Base-by-base conservation (phyloP, 2,113 vertebrate genomes). In the Eulacestoma nigropectus region DNA sequence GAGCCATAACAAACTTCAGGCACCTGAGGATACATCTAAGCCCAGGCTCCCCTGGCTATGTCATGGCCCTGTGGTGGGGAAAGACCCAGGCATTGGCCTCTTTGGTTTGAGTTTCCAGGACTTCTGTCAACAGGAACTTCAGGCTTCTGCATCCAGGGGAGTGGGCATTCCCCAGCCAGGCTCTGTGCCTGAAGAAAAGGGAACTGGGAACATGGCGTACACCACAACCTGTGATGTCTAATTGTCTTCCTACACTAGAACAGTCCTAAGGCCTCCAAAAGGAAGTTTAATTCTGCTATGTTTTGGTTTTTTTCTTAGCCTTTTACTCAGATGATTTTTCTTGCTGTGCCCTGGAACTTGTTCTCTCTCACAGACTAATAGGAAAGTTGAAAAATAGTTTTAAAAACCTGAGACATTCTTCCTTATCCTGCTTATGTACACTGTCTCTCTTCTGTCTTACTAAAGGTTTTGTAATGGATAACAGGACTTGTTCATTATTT, bases 151-250 rank as follows among this genome's bases (percentile, higher is more conserved):
- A 6, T 59, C 29, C 7, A 9, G 37, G 35, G 5, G 17, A 53
- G 13, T 8, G 0, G 16, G 10, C 16, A 33, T 33, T 75, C 26
- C 30, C 19, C 33, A 69, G 60, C 7, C 26, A 60, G 56, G 29
- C 26, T 50, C 64, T 69, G 41, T 16, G 7, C 29, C 21, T 37
- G 49, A 41, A 46, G 49, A 44, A 60, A 65, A 59, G 14, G 33
- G n/a, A 56, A 23, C 27, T 3, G 7, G 46, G 8, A 78, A n/a
- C 10, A 11, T 3, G 4, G 22, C 1, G 1, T 82, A 30, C 0
- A 5, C 50, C 41, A 39, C 1, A 6, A 33, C 27, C 15, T 1
- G 0, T 26, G 17, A 13, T 64, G 17, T 41, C 57, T 39, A 2
- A 22, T 49, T 68, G 29, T 49, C 29, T 87, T 76, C 29, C 49